Conservation (phyloP, 2,113 vertebrate genomes). For the Trinectes maculatus region DNA sequence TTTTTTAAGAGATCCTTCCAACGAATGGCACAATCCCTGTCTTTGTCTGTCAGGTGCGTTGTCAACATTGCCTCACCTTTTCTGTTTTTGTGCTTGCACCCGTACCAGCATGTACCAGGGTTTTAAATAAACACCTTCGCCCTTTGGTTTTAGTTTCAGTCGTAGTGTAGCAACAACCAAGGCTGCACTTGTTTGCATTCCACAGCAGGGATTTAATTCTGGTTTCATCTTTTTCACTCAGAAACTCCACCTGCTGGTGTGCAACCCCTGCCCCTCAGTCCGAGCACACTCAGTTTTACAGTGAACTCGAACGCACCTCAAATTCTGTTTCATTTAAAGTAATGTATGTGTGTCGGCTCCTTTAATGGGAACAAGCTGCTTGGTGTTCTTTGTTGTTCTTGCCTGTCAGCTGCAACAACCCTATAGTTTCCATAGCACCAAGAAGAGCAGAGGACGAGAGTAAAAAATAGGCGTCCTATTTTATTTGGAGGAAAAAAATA, state of each 20-base stretch:
- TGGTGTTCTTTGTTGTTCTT: constrained; percentile 38
- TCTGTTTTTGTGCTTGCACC: neutral
- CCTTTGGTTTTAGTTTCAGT: constrained; percentile 15
- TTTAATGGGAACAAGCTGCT: constrained; percentile 47
- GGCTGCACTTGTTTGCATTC: constrained; percentile 21
- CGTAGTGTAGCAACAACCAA: neutral
- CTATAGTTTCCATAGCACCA: constrained; percentile 61
- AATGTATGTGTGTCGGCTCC: constrained; percentile 11
- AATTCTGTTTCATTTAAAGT: constrained; percentile 24
- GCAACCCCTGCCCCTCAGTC: constrained; percentile 16
- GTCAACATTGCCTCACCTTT: neutral
- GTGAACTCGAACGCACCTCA: constrained; percentile 1
- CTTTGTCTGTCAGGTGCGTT: neutral
- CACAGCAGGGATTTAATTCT: constrained; percentile 21
- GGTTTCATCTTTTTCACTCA: constrained; percentile 26
- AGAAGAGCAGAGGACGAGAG: constrained; percentile 61
- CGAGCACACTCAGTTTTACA: constrained; percentile 20
- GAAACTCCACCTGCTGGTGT: constrained; percentile 11
- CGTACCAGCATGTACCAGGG: neutral
- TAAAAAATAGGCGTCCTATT: constrained; percentile 75
- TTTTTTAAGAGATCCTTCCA: neutral
- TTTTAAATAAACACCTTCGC: constrained; percentile 3
- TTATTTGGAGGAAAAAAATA: constrained; percentile 52
- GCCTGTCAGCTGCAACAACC: constrained; percentile 33
- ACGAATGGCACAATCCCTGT: neutral